phyloP scores from a whole-genome alignment of 2,888 invertebrate species.

The Dioctria linearis region DNA sequence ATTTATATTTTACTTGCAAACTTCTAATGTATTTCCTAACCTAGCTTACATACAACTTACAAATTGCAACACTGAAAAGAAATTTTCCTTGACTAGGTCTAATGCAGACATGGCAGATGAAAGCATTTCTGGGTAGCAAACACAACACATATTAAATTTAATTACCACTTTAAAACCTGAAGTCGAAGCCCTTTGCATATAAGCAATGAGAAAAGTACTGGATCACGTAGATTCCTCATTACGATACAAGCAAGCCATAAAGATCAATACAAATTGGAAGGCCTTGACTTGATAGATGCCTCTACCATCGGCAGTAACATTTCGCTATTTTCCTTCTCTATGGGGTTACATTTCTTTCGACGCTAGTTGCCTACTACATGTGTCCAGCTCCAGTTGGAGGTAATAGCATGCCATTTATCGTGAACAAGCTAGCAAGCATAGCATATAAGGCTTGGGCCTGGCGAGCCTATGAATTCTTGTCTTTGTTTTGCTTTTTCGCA shows the following conservation, averaged over 20 bases:
- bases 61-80: no score
- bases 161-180: neutral
- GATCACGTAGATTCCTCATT: conserved; percentile 8
- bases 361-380: conserved; percentile 9
- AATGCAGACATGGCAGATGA: no score
- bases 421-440: conserved; percentile 12
- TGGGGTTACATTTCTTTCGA: conserved; percentile 29
- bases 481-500: neutral
- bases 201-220: conserved; percentile 17
- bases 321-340: conserved; percentile 16
- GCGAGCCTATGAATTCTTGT: neutral
- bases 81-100: no score
- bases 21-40: no score
- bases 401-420: conserved; percentile 34
- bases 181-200: conserved; percentile 5
- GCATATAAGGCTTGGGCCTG: conserved; percentile 14
- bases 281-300: conserved; percentile 19
- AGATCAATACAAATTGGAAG: conserved; percentile 35
- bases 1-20: no score
- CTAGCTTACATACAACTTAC: no score
- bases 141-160: no score
- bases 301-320: conserved; percentile 29
- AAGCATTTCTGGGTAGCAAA: no score
- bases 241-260: conserved; percentile 31
- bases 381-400: conserved; percentile 15